Conservation (phyloP, 1,140 invertebrate genomes). For the Steinernema feltiae region DNA sequence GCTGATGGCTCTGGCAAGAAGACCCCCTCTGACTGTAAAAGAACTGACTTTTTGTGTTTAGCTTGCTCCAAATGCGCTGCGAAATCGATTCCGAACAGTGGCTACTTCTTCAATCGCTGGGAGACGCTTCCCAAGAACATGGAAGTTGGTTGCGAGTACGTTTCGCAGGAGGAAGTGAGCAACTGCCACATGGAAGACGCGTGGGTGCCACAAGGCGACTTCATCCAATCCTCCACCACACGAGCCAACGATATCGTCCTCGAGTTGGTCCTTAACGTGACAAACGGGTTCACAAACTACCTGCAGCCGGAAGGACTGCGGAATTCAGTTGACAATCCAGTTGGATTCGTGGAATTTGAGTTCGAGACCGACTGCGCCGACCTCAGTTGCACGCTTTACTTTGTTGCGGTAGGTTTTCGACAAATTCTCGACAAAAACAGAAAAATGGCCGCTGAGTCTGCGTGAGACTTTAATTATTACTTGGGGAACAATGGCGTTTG, state of each 20-base stretch:
- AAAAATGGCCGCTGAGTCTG: too few relatives aligned
- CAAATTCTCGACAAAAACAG: too few relatives aligned
- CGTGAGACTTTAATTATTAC: too few relatives aligned
- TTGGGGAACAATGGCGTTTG: too few relatives aligned
- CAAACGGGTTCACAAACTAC: constrained; percentile 51
- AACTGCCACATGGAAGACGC: constrained; percentile 42
- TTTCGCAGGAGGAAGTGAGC: constrained; percentile 40
- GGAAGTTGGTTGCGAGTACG: constrained; percentile 60
- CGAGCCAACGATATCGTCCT: constrained; percentile 55
- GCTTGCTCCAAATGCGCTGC: constrained; percentile 62
- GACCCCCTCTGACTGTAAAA: neutral
- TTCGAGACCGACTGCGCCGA: constrained; percentile 50
- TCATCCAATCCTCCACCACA: constrained; percentile 54
- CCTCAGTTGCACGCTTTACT: constrained; percentile 48
- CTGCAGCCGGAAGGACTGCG: constrained; percentile 32
- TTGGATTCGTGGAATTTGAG: constrained; percentile 37
- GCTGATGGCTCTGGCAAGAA: constrained; percentile 54
- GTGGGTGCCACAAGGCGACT: constrained; percentile 49
- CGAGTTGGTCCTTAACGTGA: constrained; percentile 46
- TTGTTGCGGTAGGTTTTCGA: constrained; percentile 58
- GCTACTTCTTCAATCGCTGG: constrained; percentile 63
- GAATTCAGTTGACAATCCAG: constrained; percentile 41
- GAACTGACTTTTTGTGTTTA: constrained; percentile 37
- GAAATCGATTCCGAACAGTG: constrained; percentile 63
- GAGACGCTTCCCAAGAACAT: constrained; percentile 62